Percentiles rank a stretch among this genome's conserved stretches.
Conservation (phyloP, 2,888 invertebrate species). For the Brassicogethes aeneus region DNA sequence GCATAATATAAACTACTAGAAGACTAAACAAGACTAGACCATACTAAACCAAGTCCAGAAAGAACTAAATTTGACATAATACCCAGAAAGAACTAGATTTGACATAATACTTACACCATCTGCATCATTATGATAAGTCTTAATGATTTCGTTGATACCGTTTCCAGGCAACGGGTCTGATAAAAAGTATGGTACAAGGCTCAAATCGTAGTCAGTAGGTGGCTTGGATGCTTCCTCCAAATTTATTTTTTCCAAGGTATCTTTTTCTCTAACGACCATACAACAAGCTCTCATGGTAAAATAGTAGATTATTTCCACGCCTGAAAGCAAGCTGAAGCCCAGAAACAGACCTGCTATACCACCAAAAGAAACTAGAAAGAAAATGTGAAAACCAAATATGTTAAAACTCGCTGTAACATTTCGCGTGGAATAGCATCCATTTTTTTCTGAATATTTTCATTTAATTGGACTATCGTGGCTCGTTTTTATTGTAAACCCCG, state of each 20-base stretch:
- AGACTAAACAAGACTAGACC: not conserved
- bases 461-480: too few species aligned
- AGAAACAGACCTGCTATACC: conserved; percentile 58
- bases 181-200: conserved; percentile 35
- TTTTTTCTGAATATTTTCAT: too few species aligned
- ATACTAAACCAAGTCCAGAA: too few species aligned
- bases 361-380: conserved; percentile 57
- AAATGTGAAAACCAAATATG: too few species aligned
- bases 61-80: not conserved
- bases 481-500: too few species aligned
- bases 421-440: too few species aligned
- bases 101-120: not conserved
- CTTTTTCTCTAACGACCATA: conserved; percentile 46
- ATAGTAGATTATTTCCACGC: conserved; percentile 69
- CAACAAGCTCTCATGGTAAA: conserved; percentile 64
- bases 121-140: conserved; percentile 9
- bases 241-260: conserved; percentile 43
- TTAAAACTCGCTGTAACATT: too few species aligned
- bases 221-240: conserved; percentile 33
- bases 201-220: conserved; percentile 33
- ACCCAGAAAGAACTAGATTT: not conserved
- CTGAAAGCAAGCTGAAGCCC: conserved; percentile 68
- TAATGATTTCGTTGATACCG: conserved; percentile 25
- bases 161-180: conserved; percentile 23
- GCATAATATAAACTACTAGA: conserved; percentile 10